Evolutionary conservation across 2,888 invertebrate genomes (phyloP), one percentile per base, ranked within the genome.

Genomic region (Crematogaster levior): DNA sequence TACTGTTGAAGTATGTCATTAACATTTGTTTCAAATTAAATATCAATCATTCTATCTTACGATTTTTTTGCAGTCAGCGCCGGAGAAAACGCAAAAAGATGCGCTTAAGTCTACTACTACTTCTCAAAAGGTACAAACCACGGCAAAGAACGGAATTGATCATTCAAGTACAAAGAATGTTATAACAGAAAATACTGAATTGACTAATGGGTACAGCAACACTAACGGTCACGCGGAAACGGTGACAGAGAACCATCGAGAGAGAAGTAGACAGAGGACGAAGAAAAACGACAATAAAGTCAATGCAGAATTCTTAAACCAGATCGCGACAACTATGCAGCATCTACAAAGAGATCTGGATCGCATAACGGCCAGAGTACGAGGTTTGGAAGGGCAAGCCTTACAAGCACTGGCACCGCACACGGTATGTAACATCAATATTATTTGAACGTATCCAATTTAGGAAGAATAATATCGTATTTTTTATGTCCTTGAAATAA

Each of bases 1-100:
- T 94, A 97, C 97, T 18, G 96, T 97, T 85, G 97, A 98, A 94
- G 97, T 97, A 93, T 60, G 84, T 18, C 61, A 56, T 24, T 60
- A 30, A 43, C 40, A 70, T 66, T 51, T 73, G 24, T 75, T 15
- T 68, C 3, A 12, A 3, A 30, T 34, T 21, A 30, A n/a, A n/a
- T 10, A 4, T 21, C 5, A 68, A 24, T 24, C 12, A 4, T 43
- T 70, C 27, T 34, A 75, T 21, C 24, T 15, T 3, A 51, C 1
- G 3, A 73, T 83, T 85, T 80, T 65, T 27, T 85, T 84, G 5
- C 80, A 94, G 93, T 91, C 93, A 4, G 93, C 92, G 43, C 93
- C 94, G 5, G 94, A 94, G 85, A 90, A 91, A 85, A 84, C 87
- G n/a, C 85, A 90, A 63, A 93, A 93, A 82, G 93, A 93, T 30